These are phyloP conservation scores for Hyaena hyaena DNA, from an alignment of 2,113 vertebrate species.

Conservation along the genomic window DNA sequence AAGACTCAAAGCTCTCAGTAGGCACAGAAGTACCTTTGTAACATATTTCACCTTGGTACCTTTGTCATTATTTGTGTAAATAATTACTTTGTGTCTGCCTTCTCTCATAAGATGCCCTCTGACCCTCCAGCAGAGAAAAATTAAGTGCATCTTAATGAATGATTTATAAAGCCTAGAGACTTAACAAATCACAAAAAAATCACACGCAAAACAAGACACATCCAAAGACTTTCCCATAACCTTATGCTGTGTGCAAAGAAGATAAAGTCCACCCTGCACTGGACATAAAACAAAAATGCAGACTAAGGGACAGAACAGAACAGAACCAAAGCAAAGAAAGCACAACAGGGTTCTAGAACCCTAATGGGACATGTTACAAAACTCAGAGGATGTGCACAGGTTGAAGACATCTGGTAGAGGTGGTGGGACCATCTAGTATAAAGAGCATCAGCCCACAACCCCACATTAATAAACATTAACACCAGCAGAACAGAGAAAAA, in stretches of 20 bases:
- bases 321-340: not conserved
- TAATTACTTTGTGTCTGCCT: not conserved
- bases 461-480: not conserved
- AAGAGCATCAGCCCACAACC: not conserved
- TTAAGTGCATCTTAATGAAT: not conserved
- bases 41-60: not conserved
- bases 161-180: not conserved
- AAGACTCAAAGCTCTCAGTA: slow-evolving; percentile 30
- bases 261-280: not conserved
- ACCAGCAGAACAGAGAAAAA: not conserved
- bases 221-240: not conserved
- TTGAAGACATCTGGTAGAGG: not conserved
- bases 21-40: not conserved
- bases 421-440: not conserved
- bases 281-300: not conserved
- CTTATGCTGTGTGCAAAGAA: not conserved
- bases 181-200: not conserved
- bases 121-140: not conserved
- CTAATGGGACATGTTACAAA: not conserved
- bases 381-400: not conserved
- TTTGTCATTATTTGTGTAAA: not conserved
- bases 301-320: not conserved
- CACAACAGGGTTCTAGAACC: not conserved
- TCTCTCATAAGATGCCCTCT: not conserved
- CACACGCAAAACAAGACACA: not conserved